Evolutionary conservation across 2,113 vertebrate genomes (phyloP), one percentile per base, ranked within the genome.

Genomic region (Semnornis frantzii): DNA sequence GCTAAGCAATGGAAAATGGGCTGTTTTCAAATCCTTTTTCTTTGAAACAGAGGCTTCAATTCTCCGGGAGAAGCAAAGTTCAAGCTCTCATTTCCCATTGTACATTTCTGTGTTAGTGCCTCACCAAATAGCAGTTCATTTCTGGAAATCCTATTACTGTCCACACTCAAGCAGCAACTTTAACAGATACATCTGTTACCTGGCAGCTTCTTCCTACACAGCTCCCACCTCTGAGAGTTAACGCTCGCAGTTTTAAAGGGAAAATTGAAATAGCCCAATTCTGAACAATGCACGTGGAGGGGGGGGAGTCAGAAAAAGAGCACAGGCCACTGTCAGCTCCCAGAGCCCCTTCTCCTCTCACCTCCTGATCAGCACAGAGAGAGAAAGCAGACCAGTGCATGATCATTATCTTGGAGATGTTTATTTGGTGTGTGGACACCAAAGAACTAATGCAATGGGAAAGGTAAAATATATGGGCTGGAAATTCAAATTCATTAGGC

Each of bases 91-190:
- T 97, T 97, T 97, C 93, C 87, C 88, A 94, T 55, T 86, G 83
- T 89, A 95, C 86, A 93, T 94, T 95, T 94, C 91, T 94, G 85
- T 93, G 92, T 94, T 96, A 95, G 92, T 94, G 87, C 85, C 94
- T 97, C 88, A 94, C 95, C 71, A 97, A 97, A 97, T 93, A 97
- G 88, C 91, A 94, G 82, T 97, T 96, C 90, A 95, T 97, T 97
- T 96, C 96, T 96, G 96, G 94, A 96, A 97, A 96, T 95, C 90
- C 92, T 95, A 96, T 96, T 97, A 97, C 91, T 96, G 92, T 96
- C 96, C 93, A 95, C 90, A 96, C 92, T 91, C 94, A 96, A 93
- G 92, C 90, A 96, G 86, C 90, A 93, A 95, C 95, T 96, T 94
- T 96, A 93, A 91, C 94, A 95, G 70, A 87, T 85, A 85, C 83